A percentile compares a stretch with the other conserved stretches of the same genome.
phyloP scores from a whole-genome alignment of 2,113 vertebrate species.

The Lepisosteus osseus region DNA sequence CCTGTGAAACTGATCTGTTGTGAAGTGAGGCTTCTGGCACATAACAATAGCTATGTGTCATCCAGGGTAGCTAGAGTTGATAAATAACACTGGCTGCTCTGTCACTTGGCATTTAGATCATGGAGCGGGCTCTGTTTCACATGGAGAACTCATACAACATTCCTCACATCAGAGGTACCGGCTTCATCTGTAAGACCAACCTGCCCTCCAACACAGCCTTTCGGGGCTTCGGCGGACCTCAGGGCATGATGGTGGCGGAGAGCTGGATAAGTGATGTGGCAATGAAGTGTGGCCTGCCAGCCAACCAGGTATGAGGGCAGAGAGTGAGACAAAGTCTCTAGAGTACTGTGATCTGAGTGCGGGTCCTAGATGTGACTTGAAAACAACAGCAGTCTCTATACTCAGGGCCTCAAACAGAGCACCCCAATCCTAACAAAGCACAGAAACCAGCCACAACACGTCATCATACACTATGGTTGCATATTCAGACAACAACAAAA shows the following conservation, averaged over 20 bases:
- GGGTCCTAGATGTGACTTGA: no score
- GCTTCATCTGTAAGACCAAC: constrained; percentile 86
- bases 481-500: no score
- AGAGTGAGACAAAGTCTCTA: neutral
- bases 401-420: no score
- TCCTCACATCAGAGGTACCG: constrained; percentile 73
- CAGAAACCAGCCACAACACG: no score
- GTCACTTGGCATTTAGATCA: constrained; percentile 56
- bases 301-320: constrained; percentile 72
- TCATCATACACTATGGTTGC: no score
- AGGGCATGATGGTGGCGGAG: constrained; percentile 89
- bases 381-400: no score
- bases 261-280: constrained; percentile 84
- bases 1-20: neutral
- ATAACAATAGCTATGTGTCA: neutral
- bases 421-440: no score
- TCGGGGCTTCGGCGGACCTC: constrained; percentile 90
- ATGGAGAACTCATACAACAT: constrained; percentile 92
- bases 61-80: neutral
- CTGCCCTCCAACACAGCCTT: constrained; percentile 92
- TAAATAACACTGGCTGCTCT: neutral
- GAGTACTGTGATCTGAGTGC: no score
- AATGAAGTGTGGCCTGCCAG: constrained; percentile 64
- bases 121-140: constrained; percentile 86
- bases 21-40: neutral